A percentile compares a stretch with the other conserved stretches of the same genome.
Evolutionary conservation across 2,797 vertebrate genomes (phyloP).

Genomic region (Gymnoscopelus microlampas): DNA sequence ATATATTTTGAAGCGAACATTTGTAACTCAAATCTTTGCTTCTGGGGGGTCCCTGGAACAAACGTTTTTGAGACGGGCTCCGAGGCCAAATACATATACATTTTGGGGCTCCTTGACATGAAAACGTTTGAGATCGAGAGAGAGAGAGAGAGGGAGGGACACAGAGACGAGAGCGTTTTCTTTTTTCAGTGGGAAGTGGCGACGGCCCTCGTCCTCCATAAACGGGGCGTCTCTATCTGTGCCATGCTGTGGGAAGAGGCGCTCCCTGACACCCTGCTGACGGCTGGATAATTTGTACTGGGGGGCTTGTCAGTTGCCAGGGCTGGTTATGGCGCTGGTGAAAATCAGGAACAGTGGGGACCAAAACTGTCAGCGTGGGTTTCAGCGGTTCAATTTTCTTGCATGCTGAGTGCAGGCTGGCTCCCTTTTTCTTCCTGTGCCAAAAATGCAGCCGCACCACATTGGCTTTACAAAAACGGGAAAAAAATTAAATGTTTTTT

Average conservation of each 20-base stretch:
- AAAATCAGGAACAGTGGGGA: constrained; percentile 75
- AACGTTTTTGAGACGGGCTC: no score
- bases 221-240: constrained; percentile 47
- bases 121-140: no score
- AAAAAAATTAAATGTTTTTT: constrained; percentile 28
- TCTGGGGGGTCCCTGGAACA: no score
- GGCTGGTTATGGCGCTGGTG: constrained; percentile 66
- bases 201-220: constrained; percentile 43
- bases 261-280: constrained; percentile 62
- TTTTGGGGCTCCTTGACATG: no score
- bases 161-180: neutral
- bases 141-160: constrained; percentile 27
- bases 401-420: constrained; percentile 78
- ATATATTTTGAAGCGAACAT: no score
- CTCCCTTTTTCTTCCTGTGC: constrained; percentile 36
- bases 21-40: no score
- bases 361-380: constrained; percentile 75
- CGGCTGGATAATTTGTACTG: constrained; percentile 70
- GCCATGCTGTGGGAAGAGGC: constrained; percentile 50
- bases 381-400: constrained; percentile 76
- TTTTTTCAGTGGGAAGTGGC: constrained; percentile 41
- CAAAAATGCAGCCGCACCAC: constrained; percentile 46
- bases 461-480: constrained; percentile 25
- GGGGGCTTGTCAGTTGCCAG: constrained; percentile 72
- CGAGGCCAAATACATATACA: no score